Evolutionary conservation across 2,113 vertebrate genomes (phyloP).

Genomic region (Gopherus flavomarginatus): DNA sequence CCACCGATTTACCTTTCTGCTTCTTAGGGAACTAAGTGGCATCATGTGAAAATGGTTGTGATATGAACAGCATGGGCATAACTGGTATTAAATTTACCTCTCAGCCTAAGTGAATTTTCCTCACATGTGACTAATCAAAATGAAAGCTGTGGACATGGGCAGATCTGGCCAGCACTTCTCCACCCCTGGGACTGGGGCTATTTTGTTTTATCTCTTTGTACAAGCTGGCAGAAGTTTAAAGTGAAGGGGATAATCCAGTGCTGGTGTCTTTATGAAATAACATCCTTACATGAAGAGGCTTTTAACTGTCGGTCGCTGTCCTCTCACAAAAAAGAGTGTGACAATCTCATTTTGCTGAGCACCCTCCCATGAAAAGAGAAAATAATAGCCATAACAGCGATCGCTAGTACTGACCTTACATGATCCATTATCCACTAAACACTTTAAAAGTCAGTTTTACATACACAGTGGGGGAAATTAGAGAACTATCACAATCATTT

Average conservation of each 20-base stretch:
- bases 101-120: conserved; percentile 96
- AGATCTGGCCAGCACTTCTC: conserved; percentile 85
- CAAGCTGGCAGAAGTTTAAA: conserved; percentile 91
- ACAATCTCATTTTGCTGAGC: conserved; percentile 88
- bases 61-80: conserved; percentile 98
- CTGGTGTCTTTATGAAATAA: conserved; percentile 90
- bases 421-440: conserved; percentile 86
- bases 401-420: conserved; percentile 84
- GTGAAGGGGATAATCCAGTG: conserved; percentile 89
- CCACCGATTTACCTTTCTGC: conserved; percentile 91
- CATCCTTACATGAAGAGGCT: conserved; percentile 91
- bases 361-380: conserved; percentile 86
- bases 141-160: conserved; percentile 95
- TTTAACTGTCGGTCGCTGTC: conserved; percentile 89
- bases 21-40: conserved; percentile 96
- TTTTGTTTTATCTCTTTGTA: conserved; percentile 93
- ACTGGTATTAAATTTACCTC: conserved; percentile 92
- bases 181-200: conserved; percentile 88
- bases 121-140: conserved; percentile 95
- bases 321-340: conserved; percentile 83
- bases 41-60: conserved; percentile 95
- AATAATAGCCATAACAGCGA: conserved; percentile 84
- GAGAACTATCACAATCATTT: conserved; percentile 78
- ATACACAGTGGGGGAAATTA: conserved; percentile 78
- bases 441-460: conserved; percentile 87